These are phyloP conservation scores for Amphiprion clarkii DNA, from an alignment of 2,797 vertebrate genomes.

Conservation along the genomic window DNA sequence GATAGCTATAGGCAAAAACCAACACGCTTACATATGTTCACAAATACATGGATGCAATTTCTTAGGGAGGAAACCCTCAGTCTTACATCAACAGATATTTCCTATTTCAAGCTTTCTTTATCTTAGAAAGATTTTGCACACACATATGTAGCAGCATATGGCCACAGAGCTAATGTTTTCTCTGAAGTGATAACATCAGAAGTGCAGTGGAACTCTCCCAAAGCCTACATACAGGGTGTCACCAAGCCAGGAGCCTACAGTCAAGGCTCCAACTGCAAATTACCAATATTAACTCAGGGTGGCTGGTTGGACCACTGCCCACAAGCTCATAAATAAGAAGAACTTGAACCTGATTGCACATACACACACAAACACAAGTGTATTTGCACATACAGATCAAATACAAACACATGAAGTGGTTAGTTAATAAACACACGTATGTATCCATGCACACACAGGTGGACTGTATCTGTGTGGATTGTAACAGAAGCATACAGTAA, in stretches of 20 bases:
- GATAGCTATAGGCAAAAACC: constrained; percentile 21
- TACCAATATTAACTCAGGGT: constrained; percentile 65
- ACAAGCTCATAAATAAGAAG: constrained; percentile 68
- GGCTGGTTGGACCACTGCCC: constrained; percentile 58
- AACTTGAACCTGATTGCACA: constrained; percentile 18
- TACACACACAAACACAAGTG: too few relatives aligned
- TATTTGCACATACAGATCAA: not conserved
- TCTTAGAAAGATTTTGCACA: constrained; percentile 20
- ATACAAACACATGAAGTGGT: constrained; percentile 26
- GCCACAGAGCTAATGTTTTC: constrained; percentile 64
- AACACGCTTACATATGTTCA: constrained; percentile 22
- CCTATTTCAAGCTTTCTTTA: constrained; percentile 35
- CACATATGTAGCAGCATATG: constrained; percentile 27
- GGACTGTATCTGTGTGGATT: not conserved
- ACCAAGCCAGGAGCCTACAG: constrained; percentile 41
- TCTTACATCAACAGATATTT: constrained; percentile 58
- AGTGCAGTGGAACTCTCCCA: constrained; percentile 62
- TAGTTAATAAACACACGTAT: not conserved
- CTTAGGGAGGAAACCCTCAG: constrained; percentile 57
- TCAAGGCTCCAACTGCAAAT: constrained; percentile 57
- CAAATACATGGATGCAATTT: constrained; percentile 8
- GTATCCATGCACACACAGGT: not conserved
- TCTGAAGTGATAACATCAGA: constrained; percentile 77
- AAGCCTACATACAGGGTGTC: constrained; percentile 61
- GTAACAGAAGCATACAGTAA: not conserved